These are phyloP conservation scores for Xyrichtys novacula DNA, from an alignment of 2,797 vertebrate genomes.

Conservation along the genomic window DNA sequence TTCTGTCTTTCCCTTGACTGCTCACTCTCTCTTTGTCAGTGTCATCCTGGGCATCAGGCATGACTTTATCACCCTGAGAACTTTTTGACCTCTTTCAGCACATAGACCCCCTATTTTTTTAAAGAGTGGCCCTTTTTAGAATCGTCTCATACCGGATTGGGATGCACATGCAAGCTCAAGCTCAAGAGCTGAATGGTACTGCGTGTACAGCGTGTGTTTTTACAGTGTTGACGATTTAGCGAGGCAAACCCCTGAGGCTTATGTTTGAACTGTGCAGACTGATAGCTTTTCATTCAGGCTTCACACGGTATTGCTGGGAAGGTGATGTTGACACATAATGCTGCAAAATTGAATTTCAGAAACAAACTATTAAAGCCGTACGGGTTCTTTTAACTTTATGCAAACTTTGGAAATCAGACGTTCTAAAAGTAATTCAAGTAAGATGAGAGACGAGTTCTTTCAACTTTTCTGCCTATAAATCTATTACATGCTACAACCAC, in stretches of 20 bases:
- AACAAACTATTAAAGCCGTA: neutral
- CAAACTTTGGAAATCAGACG: too few species aligned
- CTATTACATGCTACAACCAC: too few species aligned
- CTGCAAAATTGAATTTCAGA: conserved; percentile 3
- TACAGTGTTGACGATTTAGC: conserved; percentile 1
- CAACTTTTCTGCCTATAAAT: too few species aligned
- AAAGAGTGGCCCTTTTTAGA: neutral
- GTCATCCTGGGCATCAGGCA: neutral
- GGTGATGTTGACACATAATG: conserved; percentile 1
- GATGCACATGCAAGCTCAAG: neutral
- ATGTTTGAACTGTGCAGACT: conserved; percentile 14
- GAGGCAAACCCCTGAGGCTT: conserved; percentile 6
- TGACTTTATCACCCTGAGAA: neutral
- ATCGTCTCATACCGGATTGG: neutral
- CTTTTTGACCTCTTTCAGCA: neutral
- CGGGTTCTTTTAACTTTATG: too few species aligned
- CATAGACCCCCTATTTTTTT: neutral
- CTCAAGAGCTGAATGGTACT: neutral
- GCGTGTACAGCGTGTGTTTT: neutral
- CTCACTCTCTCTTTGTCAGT: neutral
- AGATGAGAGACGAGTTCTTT: too few species aligned
- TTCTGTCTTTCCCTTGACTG: neutral
- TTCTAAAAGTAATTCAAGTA: too few species aligned
- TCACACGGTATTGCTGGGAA: conserved; percentile 19
- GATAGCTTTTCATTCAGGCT: neutral